Evolutionary conservation across 2,888 invertebrate species (phyloP), one percentile per base, ranked within the genome.

Genomic region (Ligdia adustata): DNA sequence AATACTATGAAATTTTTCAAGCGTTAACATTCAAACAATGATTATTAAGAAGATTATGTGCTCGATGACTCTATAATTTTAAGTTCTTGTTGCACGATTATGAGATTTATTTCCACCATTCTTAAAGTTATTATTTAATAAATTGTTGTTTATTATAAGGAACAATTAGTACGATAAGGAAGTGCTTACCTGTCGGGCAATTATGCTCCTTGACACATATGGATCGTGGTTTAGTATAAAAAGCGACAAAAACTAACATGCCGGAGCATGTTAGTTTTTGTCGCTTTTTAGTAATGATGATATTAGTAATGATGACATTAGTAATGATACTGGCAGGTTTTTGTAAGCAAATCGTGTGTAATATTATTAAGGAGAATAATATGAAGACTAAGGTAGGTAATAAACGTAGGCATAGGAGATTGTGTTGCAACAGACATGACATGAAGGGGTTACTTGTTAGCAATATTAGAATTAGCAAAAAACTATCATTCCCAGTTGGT

Each of bases 11-110:
- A 11, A 24, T 46, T 47, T 15, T 22, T 31, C 20, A 18, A 27
- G 13, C 34, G 38, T 34, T 33, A 13, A 24, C 43, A 34, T 39
- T 18, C 34, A 49, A 29, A 49, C 48, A 49, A 39, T 48, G 11
- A 11, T 33, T 22, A 32, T 28, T 47, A 35, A 9, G 9, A 29
- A 18, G 11, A 31, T 18, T 22, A n/a, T 22, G 22, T 0, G 2
- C 7, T 1, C 42, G 33, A 42, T 18, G 9, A n/a, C 16, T 35
- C 1, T 11, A 12, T 33, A 38, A 38, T 45, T 45, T 38, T 18
- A 26, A 9, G 33, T 38, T 27, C 13, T 29, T 22, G 27, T 26
- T 22, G 32, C 45, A 32, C 38, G 20, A 45, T 18, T 28, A 45
- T 3, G 20, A 14, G 9, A 4, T 5, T 35, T 29, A 35, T 22